Conservation (phyloP, 2,797 vertebrate species). For the Arremon aurantiirostris region DNA sequence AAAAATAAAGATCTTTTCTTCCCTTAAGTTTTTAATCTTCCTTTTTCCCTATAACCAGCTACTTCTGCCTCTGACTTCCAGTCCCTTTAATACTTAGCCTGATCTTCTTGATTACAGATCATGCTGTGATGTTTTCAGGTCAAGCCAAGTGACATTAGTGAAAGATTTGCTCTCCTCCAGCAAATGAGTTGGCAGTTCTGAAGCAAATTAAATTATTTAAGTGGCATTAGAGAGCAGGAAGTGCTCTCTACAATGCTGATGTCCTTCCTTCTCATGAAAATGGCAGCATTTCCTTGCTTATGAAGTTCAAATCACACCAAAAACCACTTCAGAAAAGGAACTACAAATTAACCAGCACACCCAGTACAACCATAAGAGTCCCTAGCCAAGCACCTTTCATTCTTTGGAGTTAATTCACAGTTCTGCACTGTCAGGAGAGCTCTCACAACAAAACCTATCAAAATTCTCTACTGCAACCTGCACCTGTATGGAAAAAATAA, state of each 20-base stretch:
- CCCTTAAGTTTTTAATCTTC: background rate
- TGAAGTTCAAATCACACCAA: background rate
- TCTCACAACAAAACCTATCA: background rate
- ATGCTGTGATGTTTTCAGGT: background rate
- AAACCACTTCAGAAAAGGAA: background rate
- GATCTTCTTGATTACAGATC: background rate
- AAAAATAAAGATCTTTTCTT: background rate
- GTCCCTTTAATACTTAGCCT: background rate
- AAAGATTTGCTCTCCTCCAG: background rate
- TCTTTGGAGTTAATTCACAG: background rate
- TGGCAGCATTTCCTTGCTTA: background rate
- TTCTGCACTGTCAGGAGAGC: background rate
- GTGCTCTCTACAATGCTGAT: rapidly evolving
- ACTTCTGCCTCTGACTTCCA: background rate
- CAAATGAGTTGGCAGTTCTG: background rate
- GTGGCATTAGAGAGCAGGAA: background rate
- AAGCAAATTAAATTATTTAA: background rate
- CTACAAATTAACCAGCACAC: background rate
- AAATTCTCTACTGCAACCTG: background rate
- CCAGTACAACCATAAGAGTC: background rate
- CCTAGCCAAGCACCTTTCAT: background rate
- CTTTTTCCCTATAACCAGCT: background rate
- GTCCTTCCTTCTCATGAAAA: background rate
- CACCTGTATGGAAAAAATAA: background rate
- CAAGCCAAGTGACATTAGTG: background rate